phyloP scores from a whole-genome alignment of 2,797 vertebrate genomes.

The Cyprinodon diabolis region DNA sequence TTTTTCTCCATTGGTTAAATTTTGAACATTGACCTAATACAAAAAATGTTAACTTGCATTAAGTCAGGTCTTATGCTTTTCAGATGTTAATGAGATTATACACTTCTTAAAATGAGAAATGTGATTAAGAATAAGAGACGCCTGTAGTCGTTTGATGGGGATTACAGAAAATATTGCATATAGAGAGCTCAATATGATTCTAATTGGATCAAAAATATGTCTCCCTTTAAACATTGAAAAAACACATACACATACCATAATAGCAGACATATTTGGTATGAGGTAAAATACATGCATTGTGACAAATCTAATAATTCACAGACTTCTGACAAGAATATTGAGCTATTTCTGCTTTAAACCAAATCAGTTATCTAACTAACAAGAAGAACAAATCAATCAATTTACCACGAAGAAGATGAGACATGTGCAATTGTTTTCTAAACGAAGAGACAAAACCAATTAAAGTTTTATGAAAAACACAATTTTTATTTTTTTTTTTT shows the following conservation, averaged over 20 bases:
- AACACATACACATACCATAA: neutral
- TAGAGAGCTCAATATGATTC: too few relatives aligned
- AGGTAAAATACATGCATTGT: neutral
- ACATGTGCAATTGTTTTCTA: constrained; percentile 38
- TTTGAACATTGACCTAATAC: too few relatives aligned
- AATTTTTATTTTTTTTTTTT: neutral
- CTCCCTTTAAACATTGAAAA: too few relatives aligned
- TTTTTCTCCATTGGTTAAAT: too few relatives aligned
- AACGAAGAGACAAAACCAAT: constrained; percentile 47
- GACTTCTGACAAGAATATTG: constrained; percentile 52
- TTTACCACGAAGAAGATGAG: constrained; percentile 31
- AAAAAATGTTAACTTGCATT: neutral
- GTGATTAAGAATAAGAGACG: too few relatives aligned
- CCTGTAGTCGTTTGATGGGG: too few relatives aligned
- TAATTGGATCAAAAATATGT: too few relatives aligned
- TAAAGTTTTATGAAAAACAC: constrained; percentile 7
- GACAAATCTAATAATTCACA: constrained; percentile 43
- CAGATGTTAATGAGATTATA: neutral
- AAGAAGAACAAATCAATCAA: constrained; percentile 56
- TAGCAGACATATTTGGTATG: neutral
- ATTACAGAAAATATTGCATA: too few relatives aligned
- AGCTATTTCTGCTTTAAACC: constrained; percentile 61
- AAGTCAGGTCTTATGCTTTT: neutral
- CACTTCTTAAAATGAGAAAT: neutral
- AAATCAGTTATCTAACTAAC: constrained; percentile 67